A percentile compares a stretch with the other conserved stretches of the same genome.
These are phyloP conservation scores for Lymantria monacha DNA, from an alignment of 2,888 invertebrate species.

Conservation along the genomic window DNA sequence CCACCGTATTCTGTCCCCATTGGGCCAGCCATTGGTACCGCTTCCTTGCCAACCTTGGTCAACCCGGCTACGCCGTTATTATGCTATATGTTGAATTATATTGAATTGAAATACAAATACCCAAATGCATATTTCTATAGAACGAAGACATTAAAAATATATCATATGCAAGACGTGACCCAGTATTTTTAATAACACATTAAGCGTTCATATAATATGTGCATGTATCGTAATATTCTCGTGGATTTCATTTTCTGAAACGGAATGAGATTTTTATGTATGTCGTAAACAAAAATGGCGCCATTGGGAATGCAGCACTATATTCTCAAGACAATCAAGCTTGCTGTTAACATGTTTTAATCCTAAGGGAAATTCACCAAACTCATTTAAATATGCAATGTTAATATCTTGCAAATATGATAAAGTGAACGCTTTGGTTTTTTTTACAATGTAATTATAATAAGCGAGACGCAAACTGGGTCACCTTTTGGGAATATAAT, in stretches of 20 bases:
- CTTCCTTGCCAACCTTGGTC: too few relatives aligned
- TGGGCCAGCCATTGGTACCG: too few relatives aligned
- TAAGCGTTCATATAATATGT: background rate
- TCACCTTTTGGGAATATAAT: background rate
- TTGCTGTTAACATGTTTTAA: background rate
- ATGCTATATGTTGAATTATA: too few relatives aligned
- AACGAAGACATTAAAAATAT: too few relatives aligned
- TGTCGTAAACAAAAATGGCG: background rate
- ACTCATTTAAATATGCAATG: slow-evolving; percentile 1
- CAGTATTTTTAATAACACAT: background rate
- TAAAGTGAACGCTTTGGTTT: background rate
- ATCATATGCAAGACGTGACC: too few relatives aligned
- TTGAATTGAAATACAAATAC: too few relatives aligned
- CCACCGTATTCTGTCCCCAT: too few relatives aligned
- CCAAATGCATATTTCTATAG: too few relatives aligned
- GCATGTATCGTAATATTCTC: background rate
- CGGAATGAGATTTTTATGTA: background rate
- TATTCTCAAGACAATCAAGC: background rate
- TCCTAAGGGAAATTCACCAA: background rate
- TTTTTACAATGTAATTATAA: slow-evolving; percentile 1
- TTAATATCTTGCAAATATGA: background rate
- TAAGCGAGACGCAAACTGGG: background rate
- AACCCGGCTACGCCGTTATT: too few relatives aligned
- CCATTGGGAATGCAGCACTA: background rate
- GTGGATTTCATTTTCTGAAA: background rate